Base-by-base conservation (phyloP, 1,140 invertebrate genomes). In the Drosophila aff. region DNA sequence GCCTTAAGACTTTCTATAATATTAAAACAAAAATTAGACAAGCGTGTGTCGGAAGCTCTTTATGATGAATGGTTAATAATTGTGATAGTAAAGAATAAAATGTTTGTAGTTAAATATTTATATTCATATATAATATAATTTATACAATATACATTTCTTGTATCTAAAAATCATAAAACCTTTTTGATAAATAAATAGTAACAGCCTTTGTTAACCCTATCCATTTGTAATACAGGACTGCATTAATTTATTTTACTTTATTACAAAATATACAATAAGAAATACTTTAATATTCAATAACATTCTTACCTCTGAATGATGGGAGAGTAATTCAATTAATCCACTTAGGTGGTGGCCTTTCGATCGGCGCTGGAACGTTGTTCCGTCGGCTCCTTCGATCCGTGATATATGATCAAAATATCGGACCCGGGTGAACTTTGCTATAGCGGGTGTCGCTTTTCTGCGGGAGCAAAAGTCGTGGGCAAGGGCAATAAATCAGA, bases 261-360 rank as follows among this genome's bases (percentile, higher is more conserved):
- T n/a, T n/a, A n/a, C n/a, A n/a, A n/a, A n/a, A n/a, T n/a, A n/a
- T n/a, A n/a, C n/a, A n/a, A n/a, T n/a, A n/a, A n/a, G n/a, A n/a
- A n/a, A n/a, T n/a, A n/a, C n/a, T 2, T 23, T 36, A 33, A 41
- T 46, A 21, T n/a, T 18, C 3, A 23, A 16, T 47, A 15, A 16
- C 8, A 33, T 53, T 40, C 84, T 84, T 43, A 87, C 84, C 84
- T 87, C 85, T 75, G 76, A 53, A 68, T 73, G 61, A 52, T 67
- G 74, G 46, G 43, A 78, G 47, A 78, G 74, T 47, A 89, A 90
- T 84, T 84, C 47, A 87, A 63, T 84, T 87, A 87, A 87, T 87
- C 84, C 84, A 87, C 84, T 55, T 76, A 78, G 77, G 52, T 75
- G 77, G 61, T 44, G 61, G 77, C 68, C 78, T 81, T 71, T 49